Base-by-base conservation (phyloP, 2,113 vertebrate species). In the Phaethon lepturus region DNA sequence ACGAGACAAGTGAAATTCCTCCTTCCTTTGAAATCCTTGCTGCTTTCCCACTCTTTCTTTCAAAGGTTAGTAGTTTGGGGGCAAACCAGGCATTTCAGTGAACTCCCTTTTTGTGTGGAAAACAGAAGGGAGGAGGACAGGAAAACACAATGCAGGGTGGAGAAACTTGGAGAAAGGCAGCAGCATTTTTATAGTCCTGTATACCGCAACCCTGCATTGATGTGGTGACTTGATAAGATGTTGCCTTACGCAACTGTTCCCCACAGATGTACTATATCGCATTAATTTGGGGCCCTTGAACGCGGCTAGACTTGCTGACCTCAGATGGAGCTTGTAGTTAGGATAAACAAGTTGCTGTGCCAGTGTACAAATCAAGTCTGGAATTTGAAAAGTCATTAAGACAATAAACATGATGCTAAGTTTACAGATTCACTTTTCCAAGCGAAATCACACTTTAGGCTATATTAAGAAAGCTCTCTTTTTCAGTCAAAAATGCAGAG, bases 391-490 rank as follows among this genome's bases (percentile, higher is more conserved):
- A 95, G 79, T 87, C 86, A 94, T 94, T 96, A 92, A 97, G 91
- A 92, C 83, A 96, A 95, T 95, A 95, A 97, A 95, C 79, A 95
- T 38, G 66, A 95, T 66, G 60, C 58, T 94, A 86, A 88, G 86
- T 96, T 95, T 95, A 91, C 60, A 92, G 86, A 96, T 94, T 74
- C 72, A 89, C 80, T 95, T 96, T 91, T 97, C 83, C 58, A 94
- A 93, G 83, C 4, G 25, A 90, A 97, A 81, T 97, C 88, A 85
- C 86, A 91, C 88, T 96, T 96, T 17, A 56, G 56, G 68, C 76
- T 93, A 91, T 94, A 93, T 94, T 92, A 84, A 92, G 89, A 96
- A 95, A 91, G 18, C 44, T 72, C 38, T 94, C 69, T 95, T 86
- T 86, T 93, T 86, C 64, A 92, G 83, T 84, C 45, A 88, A 89